Evolutionary conservation across 2,888 invertebrate species (phyloP), one percentile per base, ranked within the genome.

Genomic region (Linnaemya vulpina): DNA sequence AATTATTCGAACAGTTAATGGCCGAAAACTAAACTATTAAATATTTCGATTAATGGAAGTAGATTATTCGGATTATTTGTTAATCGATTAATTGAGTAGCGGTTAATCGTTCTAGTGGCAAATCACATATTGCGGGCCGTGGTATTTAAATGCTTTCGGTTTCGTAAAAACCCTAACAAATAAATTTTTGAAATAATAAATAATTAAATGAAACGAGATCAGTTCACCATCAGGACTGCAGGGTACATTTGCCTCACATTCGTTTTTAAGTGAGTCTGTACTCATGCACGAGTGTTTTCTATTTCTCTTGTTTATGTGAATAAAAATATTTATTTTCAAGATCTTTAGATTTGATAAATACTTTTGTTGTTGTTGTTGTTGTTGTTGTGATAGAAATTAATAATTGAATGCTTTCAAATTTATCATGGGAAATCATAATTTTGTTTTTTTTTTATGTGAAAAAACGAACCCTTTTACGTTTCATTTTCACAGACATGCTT

Each of bases 351-450:
- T 49, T 78, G 83, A 83, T 83, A 78, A 78, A 38, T 55, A 68
- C 25, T 35, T 83, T 60, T 60, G 38, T 30, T 5, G 10, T 60
- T 30, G 2, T 60, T 60, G 38, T 30, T 5, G 10, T 60, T 30
- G 2, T 60, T 60, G 46, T 30, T 5, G 17, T 60, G 35, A 38
- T 67, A 55, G 62, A 88, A 89, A 77, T 90, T 90, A 90, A 91
- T 90, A 91, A 91, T 91, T 91, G 90, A 91, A 90, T 89, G 90
- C 90, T 90, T 91, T 90, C 17, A 75, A 75, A 90, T 90, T 90
- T 90, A 90, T 90, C 89, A 88, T 89, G 90, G 90, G 89, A 90
- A 90, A 77, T 38, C 55, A 35, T 55, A 51, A 43, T 46, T 13
- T 51, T 20, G 10, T 55, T 38, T 43, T 46, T 7, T 67, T 51